A percentile compares a stretch with the other conserved stretches of the same genome.
These are phyloP conservation scores for Lepidurus packardi DNA, from an alignment of 1,140 invertebrate genomes.

Conservation along the genomic window DNA sequence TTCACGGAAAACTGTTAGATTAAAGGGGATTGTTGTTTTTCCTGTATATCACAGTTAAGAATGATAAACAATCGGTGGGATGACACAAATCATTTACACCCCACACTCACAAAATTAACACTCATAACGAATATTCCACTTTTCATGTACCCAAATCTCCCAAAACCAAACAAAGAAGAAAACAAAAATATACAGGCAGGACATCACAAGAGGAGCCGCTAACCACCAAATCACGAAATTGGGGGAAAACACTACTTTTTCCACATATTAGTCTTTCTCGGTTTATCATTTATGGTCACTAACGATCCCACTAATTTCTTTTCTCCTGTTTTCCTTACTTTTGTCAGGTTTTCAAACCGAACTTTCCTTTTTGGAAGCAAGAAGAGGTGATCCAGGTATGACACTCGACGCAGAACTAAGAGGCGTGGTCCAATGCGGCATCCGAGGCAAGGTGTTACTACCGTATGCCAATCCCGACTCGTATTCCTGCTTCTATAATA, in stretches of 20 bases:
- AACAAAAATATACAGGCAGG: neutral
- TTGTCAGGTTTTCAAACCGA: neutral
- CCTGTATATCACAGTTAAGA: slow-evolving; percentile 19
- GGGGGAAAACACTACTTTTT: neutral
- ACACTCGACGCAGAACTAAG: neutral
- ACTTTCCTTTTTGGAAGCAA: slow-evolving; percentile 27
- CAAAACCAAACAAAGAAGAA: neutral
- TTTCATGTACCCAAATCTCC: neutral
- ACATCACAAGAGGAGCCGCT: neutral
- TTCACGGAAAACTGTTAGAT: neutral
- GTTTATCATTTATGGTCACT: neutral
- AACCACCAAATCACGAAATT: slow-evolving; percentile 3
- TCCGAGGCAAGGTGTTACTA: slow-evolving; percentile 10
- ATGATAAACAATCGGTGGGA: slow-evolving; percentile 16
- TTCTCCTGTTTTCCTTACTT: neutral
- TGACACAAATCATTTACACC: slow-evolving; percentile 3
- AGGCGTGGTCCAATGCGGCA: neutral
- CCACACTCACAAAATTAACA: neutral
- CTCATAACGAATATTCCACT: neutral
- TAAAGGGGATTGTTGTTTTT: slow-evolving; percentile 22
- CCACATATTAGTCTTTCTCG: neutral
- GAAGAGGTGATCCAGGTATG: neutral
- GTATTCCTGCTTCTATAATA: slow-evolving; percentile 7
- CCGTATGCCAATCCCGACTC: neutral
- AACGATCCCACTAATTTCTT: neutral